A percentile compares a stretch with the other conserved stretches of the same genome.
Conservation (phyloP, 2,888 invertebrate genomes). For the Iphiclides podalirius region DNA sequence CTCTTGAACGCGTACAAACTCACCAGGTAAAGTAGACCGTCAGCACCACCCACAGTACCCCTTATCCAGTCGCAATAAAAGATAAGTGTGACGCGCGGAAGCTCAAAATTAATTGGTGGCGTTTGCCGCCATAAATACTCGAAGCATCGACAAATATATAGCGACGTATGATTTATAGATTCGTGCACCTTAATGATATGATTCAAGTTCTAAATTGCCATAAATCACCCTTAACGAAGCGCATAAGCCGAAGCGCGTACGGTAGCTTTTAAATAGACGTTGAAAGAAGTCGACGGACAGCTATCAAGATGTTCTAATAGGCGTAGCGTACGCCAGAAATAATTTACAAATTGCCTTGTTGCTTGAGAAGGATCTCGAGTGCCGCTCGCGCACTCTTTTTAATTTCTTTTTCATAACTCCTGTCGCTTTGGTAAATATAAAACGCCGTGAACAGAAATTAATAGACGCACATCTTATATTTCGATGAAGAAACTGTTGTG, state of each 20-base stretch:
- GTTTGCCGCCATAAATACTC: slow-evolving; percentile 60
- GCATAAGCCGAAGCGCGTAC: slow-evolving; percentile 31
- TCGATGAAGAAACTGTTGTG: too few relatives aligned
- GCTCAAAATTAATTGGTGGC: slow-evolving; percentile 44
- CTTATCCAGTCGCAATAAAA: slow-evolving; percentile 10
- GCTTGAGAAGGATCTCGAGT: slow-evolving; percentile 26
- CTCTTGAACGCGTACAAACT: slow-evolving; percentile 28
- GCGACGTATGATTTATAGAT: slow-evolving; percentile 26
- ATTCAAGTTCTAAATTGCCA: slow-evolving; percentile 39
- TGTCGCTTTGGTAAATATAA: slow-evolving; percentile 1
- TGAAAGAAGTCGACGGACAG: slow-evolving; percentile 76
- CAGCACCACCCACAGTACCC: slow-evolving; percentile 18
- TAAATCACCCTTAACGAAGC: slow-evolving; percentile 21
- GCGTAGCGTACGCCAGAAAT: slow-evolving; percentile 70
- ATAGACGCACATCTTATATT: background rate
- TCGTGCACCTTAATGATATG: slow-evolving; percentile 27
- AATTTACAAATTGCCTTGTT: slow-evolving; percentile 71
- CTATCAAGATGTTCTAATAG: slow-evolving; percentile 77
- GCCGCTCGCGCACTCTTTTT: slow-evolving; percentile 2
- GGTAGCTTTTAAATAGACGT: slow-evolving; percentile 75
- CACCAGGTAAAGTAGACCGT: slow-evolving; percentile 39
- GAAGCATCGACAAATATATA: slow-evolving; percentile 42
- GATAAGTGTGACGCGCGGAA: slow-evolving; percentile 28
- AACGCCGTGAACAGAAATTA: background rate
- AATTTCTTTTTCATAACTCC: background rate